Base-by-base conservation (phyloP, 2,113 vertebrate species). In the Orientallactaga bullata region DNA sequence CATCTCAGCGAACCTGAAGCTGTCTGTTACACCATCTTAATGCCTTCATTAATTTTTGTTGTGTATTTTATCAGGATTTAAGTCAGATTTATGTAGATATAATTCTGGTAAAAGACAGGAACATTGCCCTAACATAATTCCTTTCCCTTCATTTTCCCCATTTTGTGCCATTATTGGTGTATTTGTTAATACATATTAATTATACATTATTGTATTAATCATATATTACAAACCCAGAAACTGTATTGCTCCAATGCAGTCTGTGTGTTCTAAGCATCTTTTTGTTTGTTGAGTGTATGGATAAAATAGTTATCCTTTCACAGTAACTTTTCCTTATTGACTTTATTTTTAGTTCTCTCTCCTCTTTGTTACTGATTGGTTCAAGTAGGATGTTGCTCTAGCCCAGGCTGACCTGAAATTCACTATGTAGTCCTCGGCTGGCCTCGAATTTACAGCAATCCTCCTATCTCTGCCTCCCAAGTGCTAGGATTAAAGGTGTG, bases 41-140 rank as follows among this genome's bases (percentile, higher is more conserved):
- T 93, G 83, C 13, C 23, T 68, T 92, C 81, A 65, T 84, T 90
- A 28, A 81, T 85, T 92, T 95, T 94, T 80, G 65, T 90, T 63
- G 42, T 80, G 0, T 86, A 65, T 65, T 84, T 55, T 91, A 55
- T 69, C 55, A 95, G n/a, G 12, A 71, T 91, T 42, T 82, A 3
- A 37, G 93, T 93, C 60, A 89, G 30, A 83, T 71, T 92, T 77
- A 83, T 39, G 60, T 15, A 65, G 7, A 60, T 21, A 60, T 95
- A 73, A 60, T 91, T 88, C 79, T 69, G 35, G 16, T 89, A 74
- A 86, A 73, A 90, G 42, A 77, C 0, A 78, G 82, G 95, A 69
- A 69, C 35, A 35, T 91, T 74, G 30, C 6, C 78, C 10, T 9
- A 39, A 13, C 89, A 1, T 85, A 28, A 24, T 12, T 88, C 24